Evolutionary conservation across 2,113 vertebrate species (phyloP).

Genomic region (Anolis carolinensis): DNA sequence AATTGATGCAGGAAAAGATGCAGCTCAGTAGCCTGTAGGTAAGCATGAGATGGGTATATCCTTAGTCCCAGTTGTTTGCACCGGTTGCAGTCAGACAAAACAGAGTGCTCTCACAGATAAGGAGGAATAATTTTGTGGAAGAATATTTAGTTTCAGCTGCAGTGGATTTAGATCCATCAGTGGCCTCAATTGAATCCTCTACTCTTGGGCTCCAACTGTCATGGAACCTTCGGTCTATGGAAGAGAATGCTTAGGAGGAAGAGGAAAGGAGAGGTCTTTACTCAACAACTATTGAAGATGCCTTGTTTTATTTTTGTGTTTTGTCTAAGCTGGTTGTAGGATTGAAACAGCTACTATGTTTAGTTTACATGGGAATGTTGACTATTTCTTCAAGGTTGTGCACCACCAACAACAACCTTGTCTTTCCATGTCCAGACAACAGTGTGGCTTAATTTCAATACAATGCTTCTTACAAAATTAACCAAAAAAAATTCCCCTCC

Average conservation of each 20-base stretch:
- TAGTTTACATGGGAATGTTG: background rate
- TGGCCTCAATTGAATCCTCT: background rate
- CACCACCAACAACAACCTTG: background rate
- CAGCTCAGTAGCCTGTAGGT: background rate
- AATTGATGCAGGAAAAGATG: background rate
- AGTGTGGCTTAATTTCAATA: background rate
- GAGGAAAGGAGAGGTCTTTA: background rate
- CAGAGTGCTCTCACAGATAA: background rate
- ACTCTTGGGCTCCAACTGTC: background rate
- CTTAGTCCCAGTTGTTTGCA: background rate
- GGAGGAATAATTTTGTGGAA: background rate
- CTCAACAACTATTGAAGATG: background rate
- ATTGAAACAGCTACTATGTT: background rate
- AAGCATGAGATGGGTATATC: background rate
- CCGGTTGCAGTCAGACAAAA: background rate
- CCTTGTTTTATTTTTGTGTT: no score
- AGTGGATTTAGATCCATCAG: background rate
- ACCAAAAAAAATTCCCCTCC: no score
- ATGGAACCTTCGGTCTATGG: background rate
- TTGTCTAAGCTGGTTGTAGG: background rate
- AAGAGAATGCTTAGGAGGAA: background rate
- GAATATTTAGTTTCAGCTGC: background rate
- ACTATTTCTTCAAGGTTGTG: background rate
- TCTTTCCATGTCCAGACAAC: background rate
- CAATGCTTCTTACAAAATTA: no score